These are phyloP conservation scores for Sandelia bainsii DNA, from an alignment of 2,797 vertebrate species.

Conservation along the genomic window DNA sequence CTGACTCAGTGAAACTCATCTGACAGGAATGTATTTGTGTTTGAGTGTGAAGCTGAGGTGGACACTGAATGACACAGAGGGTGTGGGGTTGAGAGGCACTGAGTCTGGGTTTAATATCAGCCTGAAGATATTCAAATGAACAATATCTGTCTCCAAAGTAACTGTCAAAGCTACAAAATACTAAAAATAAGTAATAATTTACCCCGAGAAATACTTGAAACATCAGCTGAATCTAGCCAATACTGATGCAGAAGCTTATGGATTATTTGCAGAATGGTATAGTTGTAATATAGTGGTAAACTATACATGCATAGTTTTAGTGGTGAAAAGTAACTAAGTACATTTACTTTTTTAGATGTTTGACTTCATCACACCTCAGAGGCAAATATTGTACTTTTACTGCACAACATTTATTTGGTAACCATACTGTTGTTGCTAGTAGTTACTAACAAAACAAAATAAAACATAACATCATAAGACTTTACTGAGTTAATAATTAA, in stretches of 20 bases:
- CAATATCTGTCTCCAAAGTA: neutral
- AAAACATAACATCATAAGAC: no score
- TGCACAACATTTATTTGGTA: no score
- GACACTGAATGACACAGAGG: neutral
- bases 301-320: no score
- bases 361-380: no score
- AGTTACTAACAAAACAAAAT: no score
- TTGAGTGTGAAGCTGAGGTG: constrained; percentile 4
- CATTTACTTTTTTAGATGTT: no score
- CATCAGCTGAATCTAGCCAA: no score
- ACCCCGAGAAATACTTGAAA: neutral
- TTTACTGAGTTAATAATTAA: no score
- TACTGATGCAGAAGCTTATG: neutral
- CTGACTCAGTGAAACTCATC: constrained; percentile 39
- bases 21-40: constrained; percentile 38
- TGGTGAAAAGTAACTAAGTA: no score
- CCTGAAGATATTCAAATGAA: neutral
- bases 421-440: no score
- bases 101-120: constrained; percentile 23
- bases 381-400: no score
- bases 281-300: neutral
- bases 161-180: neutral
- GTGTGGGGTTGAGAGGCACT: neutral
- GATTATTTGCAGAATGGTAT: neutral
- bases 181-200: neutral